These are phyloP conservation scores for Nothobranchius furzeri DNA, from an alignment of 2,113 vertebrate species.

Conservation along the genomic window DNA sequence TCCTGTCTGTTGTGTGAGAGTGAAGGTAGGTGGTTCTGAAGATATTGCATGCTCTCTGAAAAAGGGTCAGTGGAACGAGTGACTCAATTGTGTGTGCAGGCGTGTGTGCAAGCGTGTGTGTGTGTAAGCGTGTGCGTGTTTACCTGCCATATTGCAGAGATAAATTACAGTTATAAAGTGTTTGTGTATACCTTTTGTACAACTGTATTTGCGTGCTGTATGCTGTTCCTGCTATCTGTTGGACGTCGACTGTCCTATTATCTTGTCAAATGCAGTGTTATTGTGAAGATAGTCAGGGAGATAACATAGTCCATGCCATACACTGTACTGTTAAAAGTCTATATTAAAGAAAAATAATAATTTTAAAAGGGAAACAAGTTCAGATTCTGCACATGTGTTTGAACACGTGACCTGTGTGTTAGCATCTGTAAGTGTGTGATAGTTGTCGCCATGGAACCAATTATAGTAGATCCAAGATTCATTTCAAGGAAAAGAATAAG, in stretches of 20 bases:
- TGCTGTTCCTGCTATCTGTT: conserved; percentile 73
- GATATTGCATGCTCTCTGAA: conserved; percentile 26
- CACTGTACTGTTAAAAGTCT: conserved; percentile 50
- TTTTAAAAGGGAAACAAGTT: conserved; percentile 29
- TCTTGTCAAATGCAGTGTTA: conserved; percentile 73
- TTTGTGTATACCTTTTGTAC: conserved; percentile 76
- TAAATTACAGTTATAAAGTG: conserved; percentile 56
- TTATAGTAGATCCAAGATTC: conserved; percentile 42
- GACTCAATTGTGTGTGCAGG: conserved; percentile 23
- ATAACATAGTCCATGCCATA: conserved; percentile 55
- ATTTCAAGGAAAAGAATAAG: conserved; percentile 27
- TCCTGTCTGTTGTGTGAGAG: conserved; percentile 59
- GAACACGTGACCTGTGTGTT: conserved; percentile 35
- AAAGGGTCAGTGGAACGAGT: conserved; percentile 37
- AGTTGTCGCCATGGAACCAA: conserved; percentile 61
- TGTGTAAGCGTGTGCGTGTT: conserved; percentile 25
- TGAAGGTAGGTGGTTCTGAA: conserved; percentile 47
- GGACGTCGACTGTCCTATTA: conserved; percentile 64
- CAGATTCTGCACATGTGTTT: conserved; percentile 34
- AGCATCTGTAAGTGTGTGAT: conserved; percentile 55
- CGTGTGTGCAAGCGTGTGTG: conserved; percentile 24
- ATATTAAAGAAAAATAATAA: conserved; percentile 33
- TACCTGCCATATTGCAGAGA: conserved; percentile 55
- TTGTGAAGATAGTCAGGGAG: conserved; percentile 69
- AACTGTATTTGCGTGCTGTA: conserved; percentile 69